These are phyloP conservation scores for Incurvaria masculella DNA, from an alignment of 2,888 invertebrate genomes.

Conservation along the genomic window DNA sequence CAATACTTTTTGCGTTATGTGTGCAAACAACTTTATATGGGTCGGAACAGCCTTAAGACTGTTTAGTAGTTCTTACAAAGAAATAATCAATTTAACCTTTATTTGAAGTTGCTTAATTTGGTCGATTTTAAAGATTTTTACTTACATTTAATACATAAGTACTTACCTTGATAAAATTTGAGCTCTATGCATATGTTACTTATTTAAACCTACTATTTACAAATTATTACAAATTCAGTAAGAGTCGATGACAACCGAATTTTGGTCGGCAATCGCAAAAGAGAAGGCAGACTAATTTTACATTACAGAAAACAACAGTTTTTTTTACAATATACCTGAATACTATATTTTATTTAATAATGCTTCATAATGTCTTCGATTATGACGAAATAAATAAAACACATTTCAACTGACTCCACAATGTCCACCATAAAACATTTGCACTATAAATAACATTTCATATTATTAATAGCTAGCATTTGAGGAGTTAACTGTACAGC, in stretches of 20 bases:
- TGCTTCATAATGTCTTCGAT: not conserved
- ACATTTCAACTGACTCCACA: not conserved
- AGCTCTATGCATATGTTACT: not conserved
- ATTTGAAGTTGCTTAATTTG: too few relatives aligned
- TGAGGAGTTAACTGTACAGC: not conserved
- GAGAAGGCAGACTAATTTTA: not conserved
- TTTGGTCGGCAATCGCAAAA: not conserved
- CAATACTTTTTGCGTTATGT: too few relatives aligned
- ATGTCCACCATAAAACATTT: not conserved
- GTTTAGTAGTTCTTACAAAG: too few relatives aligned
- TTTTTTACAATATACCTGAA: not conserved
- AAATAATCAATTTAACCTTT: too few relatives aligned
- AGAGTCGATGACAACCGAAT: not conserved
- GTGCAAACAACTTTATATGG: too few relatives aligned
- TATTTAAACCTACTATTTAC: not conserved
- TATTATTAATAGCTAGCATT: not conserved
- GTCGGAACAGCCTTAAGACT: too few relatives aligned
- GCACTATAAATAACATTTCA: not conserved
- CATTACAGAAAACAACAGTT: not conserved
- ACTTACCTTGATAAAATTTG: not conserved
- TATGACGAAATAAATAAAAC: not conserved
- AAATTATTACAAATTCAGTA: not conserved
- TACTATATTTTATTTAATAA: not conserved
- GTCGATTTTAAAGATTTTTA: too few relatives aligned
- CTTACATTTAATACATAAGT: not conserved